Base-by-base conservation (phyloP, 1,140 invertebrate species). In the Lithobius niger region DNA sequence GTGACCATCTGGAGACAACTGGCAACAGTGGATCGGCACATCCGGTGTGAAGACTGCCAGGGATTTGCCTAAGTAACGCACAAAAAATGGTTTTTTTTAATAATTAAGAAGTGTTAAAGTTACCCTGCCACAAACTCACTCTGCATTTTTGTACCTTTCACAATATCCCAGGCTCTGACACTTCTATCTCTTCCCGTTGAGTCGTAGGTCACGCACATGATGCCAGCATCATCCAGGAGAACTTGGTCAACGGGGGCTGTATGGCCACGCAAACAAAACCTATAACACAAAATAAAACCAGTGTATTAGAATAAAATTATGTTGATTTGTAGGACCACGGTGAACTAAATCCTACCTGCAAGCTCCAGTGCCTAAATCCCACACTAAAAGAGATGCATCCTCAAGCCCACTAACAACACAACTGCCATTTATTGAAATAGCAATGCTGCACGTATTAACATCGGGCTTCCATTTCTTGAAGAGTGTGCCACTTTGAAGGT, bases 381-480 rank as follows among this genome's bases (percentile, higher is more conserved):
- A 90, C 10, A 89, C 82, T n/a, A 88, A 68, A 44, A 92, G 80
- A 61, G 81, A 76, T 18, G 83, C 81, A 69, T 88, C 84, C 62
- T 86, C 84, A 15, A 88, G 70, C 0, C 83, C 84, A 55, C 83
- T 85, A 26, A 91, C 79, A n/a, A 90, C 86, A 67, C 84, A 85
- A 54, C 81, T 78, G 60, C 83, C 81, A 53, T 77, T 74, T 19
- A 85, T 85, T 57, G 85, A 87, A 66, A 90, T 88, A 57, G 84
- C 83, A 57, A 90, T 72, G 13, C 83, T 79, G 1, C 84, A 83
- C 3, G 83, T 86, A 67, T 84, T 83, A 56, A 80, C 80, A 42
- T 79, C 80, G 0, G 85, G 84, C 69, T 90, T 90, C 84, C 86
- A 88, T 71, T 88, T 88, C 70, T 89, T 89, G 71, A 90, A 90